Evolutionary conservation across 2,888 invertebrate genomes (phyloP).

Genomic region (Dione juno): DNA sequence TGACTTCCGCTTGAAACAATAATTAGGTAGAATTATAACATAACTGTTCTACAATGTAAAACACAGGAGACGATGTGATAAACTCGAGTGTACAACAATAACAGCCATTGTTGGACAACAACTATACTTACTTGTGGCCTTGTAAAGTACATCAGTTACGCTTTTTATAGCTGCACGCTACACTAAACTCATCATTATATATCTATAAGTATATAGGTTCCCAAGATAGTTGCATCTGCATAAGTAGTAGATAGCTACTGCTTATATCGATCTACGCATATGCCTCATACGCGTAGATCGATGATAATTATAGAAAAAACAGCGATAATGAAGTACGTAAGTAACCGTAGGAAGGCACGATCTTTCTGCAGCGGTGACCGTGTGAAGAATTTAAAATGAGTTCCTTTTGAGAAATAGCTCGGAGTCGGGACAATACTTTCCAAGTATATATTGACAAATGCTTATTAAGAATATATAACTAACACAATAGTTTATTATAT

Average conservation of each 20-base stretch:
- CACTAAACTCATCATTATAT: constrained; percentile 19
- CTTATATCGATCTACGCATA: no score
- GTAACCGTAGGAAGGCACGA: constrained; percentile 12
- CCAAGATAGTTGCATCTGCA: neutral
- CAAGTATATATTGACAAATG: neutral
- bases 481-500: neutral
- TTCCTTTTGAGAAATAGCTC: constrained; percentile 37
- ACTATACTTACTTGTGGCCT: constrained; percentile 18
- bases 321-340: neutral
- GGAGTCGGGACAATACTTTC: constrained; percentile 36
- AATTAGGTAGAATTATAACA: no score
- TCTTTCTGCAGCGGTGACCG: constrained; percentile 34
- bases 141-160: constrained; percentile 17
- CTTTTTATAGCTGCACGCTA: constrained; percentile 28
- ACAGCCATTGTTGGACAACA: neutral
- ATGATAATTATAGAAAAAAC: neutral
- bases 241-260: neutral
- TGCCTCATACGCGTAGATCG: neutral
- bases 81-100: neutral
- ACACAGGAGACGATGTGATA: no score
- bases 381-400: constrained; percentile 41
- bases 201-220: neutral
- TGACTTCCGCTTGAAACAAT: no score
- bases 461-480: constrained; percentile 1
- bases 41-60: no score